These are phyloP conservation scores for Trichacis sp. DNA, from an alignment of 2,888 invertebrate species.

Conservation along the genomic window DNA sequence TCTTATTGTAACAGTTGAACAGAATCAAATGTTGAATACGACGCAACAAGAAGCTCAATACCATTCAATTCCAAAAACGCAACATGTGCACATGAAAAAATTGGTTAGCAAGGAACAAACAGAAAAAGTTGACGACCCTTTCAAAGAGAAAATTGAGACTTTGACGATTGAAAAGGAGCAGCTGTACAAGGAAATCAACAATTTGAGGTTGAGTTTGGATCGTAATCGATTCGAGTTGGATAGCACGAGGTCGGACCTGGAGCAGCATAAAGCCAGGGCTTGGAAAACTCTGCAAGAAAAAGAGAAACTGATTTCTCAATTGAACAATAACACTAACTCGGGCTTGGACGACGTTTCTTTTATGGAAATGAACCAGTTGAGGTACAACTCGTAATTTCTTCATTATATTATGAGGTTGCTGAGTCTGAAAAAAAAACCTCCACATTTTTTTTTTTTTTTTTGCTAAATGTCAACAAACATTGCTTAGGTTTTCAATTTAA, in stretches of 20 bases:
- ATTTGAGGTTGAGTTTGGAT: slow-evolving; percentile 62
- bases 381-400: no score
- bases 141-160: slow-evolving; percentile 69
- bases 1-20: no score
- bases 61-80: no score
- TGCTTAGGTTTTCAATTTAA: no score
- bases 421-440: no score
- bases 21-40: no score
- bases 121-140: slow-evolving; percentile 63
- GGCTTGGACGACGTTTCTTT: slow-evolving; percentile 61
- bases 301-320: slow-evolving; percentile 78
- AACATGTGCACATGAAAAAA: slow-evolving; percentile 60
- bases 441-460: no score
- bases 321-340: slow-evolving; percentile 65
- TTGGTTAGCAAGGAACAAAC: slow-evolving; percentile 66
- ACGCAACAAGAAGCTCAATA: no score
- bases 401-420: no score
- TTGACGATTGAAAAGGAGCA: slow-evolving; percentile 69
- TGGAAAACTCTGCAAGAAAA: slow-evolving; percentile 82
- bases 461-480: no score
- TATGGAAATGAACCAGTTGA: slow-evolving; percentile 75
- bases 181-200: slow-evolving; percentile 65
- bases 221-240: slow-evolving; percentile 58
- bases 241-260: slow-evolving; percentile 73
- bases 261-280: slow-evolving; percentile 84